A percentile compares a stretch with the other conserved stretches of the same genome.
These are phyloP conservation scores for silkworm (Bombyx mori) DNA, from an alignment of 1,140 invertebrate genomes.

Conservation along the genomic window DNA sequence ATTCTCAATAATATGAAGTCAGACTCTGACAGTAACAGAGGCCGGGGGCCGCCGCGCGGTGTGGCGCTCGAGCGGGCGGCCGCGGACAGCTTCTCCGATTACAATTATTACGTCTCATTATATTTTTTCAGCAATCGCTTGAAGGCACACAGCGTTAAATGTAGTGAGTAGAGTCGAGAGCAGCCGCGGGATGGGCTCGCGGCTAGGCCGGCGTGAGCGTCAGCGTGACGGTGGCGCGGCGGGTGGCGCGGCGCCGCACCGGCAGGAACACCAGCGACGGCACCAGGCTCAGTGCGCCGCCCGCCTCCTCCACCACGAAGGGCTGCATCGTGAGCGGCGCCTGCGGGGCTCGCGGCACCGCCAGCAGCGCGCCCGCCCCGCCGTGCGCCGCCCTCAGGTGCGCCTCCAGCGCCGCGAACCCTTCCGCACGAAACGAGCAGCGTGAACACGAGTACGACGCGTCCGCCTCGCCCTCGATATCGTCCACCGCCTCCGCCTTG, in stretches of 20 bases:
- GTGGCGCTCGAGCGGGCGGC: constrained; percentile 45
- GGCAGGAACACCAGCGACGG: constrained; percentile 94
- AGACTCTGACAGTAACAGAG: constrained; percentile 57
- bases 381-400: constrained; percentile 77
- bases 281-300: constrained; percentile 76
- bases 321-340: constrained; percentile 84
- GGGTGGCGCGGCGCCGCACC: constrained; percentile 85
- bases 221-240: constrained; percentile 89
- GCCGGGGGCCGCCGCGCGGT: constrained; percentile 49
- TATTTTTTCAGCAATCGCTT: constrained; percentile 63
- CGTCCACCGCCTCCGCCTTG: constrained; percentile 28
- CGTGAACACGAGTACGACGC: constrained; percentile 75
- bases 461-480: constrained; percentile 28
- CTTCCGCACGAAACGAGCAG: constrained; percentile 76
- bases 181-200: constrained; percentile 13
- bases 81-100: constrained; percentile 51
- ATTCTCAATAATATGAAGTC: constrained; percentile 69
- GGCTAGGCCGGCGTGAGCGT: constrained; percentile 89
- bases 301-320: constrained; percentile 83
- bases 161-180: constrained; percentile 48
- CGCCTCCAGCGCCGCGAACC: constrained; percentile 75
- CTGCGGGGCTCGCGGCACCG: constrained; percentile 76
- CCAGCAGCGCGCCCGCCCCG: constrained; percentile 75
- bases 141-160: constrained; percentile 70
- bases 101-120: constrained; percentile 51